phyloP scores from a whole-genome alignment of 2,113 vertebrate genomes.

The Rhinoderma darwinii region DNA sequence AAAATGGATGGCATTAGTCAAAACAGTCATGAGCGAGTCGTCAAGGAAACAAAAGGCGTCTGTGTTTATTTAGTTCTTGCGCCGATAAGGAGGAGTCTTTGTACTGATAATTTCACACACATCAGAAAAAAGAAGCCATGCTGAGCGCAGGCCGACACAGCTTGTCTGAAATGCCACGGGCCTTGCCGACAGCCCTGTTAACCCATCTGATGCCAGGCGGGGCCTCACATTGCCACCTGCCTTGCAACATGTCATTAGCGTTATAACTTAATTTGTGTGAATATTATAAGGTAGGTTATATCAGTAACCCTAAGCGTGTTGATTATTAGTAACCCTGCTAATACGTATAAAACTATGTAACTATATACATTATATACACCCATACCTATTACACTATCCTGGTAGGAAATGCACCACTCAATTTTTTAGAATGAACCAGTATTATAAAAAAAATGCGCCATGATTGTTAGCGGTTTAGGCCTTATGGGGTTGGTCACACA shows the following conservation, averaged over 20 bases:
- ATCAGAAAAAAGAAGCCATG: slow-evolving; percentile 75
- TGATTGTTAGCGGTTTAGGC: too few relatives aligned
- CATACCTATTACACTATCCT: too few relatives aligned
- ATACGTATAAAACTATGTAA: not conserved
- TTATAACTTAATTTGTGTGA: not conserved
- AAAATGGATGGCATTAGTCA: slow-evolving; percentile 24
- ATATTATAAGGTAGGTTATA: not conserved
- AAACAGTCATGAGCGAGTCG: slow-evolving; percentile 78
- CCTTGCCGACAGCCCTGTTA: slow-evolving; percentile 67
- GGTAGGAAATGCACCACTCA: too few relatives aligned
- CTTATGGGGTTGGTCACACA: too few relatives aligned
- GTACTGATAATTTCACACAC: slow-evolving; percentile 73
- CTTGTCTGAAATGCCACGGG: slow-evolving; percentile 60
- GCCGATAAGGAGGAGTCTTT: slow-evolving; percentile 64
- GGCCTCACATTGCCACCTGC: not conserved
- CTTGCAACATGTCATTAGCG: not conserved
- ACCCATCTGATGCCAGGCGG: slow-evolving; percentile 33
- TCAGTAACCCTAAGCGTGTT: not conserved
- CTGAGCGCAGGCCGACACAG: slow-evolving; percentile 68
- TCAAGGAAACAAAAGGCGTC: slow-evolving; percentile 79
- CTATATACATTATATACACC: too few relatives aligned
- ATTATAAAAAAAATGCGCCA: too few relatives aligned
- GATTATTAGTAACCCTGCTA: too few relatives aligned
- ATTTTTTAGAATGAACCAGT: too few relatives aligned
- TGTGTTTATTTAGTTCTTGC: slow-evolving; percentile 69